Conservation (phyloP, 2,888 invertebrate genomes). For the Xestia xanthographa region DNA sequence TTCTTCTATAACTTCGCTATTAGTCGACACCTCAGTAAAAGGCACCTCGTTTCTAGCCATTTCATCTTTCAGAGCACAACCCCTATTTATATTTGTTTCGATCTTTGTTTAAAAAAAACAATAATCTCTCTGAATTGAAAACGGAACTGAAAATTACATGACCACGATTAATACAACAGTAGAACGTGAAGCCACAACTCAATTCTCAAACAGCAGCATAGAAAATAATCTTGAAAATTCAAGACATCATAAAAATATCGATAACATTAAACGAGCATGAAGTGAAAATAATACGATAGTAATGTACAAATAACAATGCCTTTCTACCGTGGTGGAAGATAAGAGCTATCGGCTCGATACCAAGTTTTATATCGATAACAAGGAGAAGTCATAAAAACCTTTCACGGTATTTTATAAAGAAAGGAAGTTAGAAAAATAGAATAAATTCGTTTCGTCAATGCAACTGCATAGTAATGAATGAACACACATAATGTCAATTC, state of each 20-base stretch:
- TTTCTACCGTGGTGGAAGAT: slow-evolving; percentile 47
- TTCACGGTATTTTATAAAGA: slow-evolving; percentile 16
- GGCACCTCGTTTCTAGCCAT: neutral
- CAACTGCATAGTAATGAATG: neutral
- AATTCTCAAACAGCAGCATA: neutral
- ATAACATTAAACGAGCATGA: slow-evolving; percentile 21
- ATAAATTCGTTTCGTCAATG: neutral
- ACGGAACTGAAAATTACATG: neutral
- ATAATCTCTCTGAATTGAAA: neutral
- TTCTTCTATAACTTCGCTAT: neutral
- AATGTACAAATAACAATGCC: slow-evolving; percentile 51
- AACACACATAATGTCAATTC: too few species aligned
- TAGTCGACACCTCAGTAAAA: neutral
- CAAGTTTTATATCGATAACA: slow-evolving; percentile 33
- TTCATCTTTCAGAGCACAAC: neutral
- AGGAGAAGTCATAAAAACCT: slow-evolving; percentile 23
- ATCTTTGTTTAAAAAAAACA: neutral
- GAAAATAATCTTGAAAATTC: neutral
- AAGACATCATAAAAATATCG: slow-evolving; percentile 13
- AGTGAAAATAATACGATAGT: slow-evolving; percentile 50
- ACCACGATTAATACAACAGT: neutral
- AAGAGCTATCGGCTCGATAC: slow-evolving; percentile 47
- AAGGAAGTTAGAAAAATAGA: neutral
- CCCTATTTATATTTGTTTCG: neutral
- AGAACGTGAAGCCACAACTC: neutral